phyloP scores from a whole-genome alignment of 2,888 invertebrate genomes.

The Cryptus armator region DNA sequence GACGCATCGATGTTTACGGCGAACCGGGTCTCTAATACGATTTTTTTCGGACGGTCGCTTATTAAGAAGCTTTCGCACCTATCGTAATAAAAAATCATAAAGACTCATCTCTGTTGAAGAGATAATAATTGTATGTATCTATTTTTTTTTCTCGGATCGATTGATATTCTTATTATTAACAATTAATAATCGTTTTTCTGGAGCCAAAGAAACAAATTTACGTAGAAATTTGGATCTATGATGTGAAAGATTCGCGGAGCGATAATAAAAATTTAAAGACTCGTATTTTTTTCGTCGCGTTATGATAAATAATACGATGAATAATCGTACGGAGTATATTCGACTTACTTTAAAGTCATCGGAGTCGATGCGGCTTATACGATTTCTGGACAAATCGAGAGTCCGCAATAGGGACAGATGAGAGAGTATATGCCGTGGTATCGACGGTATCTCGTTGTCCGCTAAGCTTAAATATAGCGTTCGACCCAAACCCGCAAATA shows the following conservation, averaged over 20 bases:
- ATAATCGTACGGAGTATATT: not conserved
- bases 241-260: too few relatives aligned
- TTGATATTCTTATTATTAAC: too few relatives aligned
- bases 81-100: not conserved
- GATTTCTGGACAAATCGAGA: slow-evolving; percentile 93
- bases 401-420: slow-evolving; percentile 92
- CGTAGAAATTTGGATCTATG: too few relatives aligned
- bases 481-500: slow-evolving; percentile 91
- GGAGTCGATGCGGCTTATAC: slow-evolving; percentile 90
- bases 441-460: slow-evolving; percentile 91
- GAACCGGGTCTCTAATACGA: slow-evolving; percentile 4
- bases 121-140: too few relatives aligned
- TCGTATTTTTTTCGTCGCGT: not conserved
- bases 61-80: not conserved
- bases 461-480: slow-evolving; percentile 92
- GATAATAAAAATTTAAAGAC: not conserved
- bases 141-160: too few relatives aligned
- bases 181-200: too few relatives aligned
- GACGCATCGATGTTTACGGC: slow-evolving; percentile 41
- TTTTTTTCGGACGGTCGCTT: not conserved
- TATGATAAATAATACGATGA: not conserved
- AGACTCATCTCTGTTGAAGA: too few relatives aligned
- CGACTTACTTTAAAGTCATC: slow-evolving; percentile 91
- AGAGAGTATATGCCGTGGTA: slow-evolving; percentile 91
- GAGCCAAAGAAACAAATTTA: too few relatives aligned